Conservation (phyloP, 37 sponge, comb jelly and placozoan genomes). For the Chondrosia reniformis region DNA sequence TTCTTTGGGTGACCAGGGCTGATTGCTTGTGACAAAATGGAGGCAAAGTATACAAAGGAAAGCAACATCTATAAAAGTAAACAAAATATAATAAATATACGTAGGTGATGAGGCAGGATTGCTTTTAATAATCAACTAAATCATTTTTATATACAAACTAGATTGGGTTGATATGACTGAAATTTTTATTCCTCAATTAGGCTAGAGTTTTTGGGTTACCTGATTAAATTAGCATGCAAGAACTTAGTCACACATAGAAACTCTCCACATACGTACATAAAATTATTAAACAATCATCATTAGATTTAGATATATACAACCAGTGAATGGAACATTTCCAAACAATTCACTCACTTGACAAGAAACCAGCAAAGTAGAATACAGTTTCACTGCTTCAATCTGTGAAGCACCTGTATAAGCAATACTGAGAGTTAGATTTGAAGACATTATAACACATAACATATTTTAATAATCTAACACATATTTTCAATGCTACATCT, state of each 20-base stretch:
- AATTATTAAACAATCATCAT: not conserved
- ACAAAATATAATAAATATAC: not conserved
- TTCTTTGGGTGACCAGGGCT: not conserved
- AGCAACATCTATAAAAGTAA: slow-evolving; percentile 61
- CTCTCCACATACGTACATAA: not conserved
- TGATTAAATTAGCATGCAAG: not conserved
- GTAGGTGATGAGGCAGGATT: not conserved
- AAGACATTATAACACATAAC: no score
- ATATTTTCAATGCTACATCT: no score
- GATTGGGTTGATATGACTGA: no score
- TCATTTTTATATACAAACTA: not conserved
- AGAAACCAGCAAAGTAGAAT: not conserved
- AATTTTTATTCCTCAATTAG: no score
- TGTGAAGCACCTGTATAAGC: not conserved
- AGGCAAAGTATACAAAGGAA: slow-evolving; percentile 85
- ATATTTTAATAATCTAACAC: no score
- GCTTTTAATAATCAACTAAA: not conserved
- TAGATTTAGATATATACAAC: not conserved
- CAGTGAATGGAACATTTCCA: no score
- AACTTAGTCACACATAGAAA: not conserved
- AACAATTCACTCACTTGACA: not conserved
- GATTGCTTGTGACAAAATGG: slow-evolving; percentile 60
- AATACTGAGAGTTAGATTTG: no score
- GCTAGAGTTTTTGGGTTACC: no score
- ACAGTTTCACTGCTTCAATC: slow-evolving; percentile 2